These are phyloP conservation scores for Brachionus sp. DNA, from an alignment of 1,140 invertebrate genomes.

Conservation along the genomic window DNA sequence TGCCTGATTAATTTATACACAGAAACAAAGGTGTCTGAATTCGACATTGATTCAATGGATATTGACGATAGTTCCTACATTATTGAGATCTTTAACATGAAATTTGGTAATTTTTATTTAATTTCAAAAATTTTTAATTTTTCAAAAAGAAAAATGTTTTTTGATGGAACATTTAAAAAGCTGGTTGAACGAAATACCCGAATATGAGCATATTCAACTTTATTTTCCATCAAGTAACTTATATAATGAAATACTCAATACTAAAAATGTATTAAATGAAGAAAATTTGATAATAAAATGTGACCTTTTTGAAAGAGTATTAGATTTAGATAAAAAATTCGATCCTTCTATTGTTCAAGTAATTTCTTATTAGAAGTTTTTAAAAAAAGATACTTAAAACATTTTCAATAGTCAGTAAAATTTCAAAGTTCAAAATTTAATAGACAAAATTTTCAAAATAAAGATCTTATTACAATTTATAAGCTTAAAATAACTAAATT, in stretches of 20 bases:
- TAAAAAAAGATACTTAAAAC: background rate
- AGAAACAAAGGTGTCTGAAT: background rate
- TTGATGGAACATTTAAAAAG: slow-evolving; percentile 9
- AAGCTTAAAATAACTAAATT: background rate
- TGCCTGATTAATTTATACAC: background rate
- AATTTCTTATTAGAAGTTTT: background rate
- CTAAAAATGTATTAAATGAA: background rate
- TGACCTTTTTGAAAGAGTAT: background rate
- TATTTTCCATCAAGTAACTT: background rate
- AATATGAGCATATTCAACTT: background rate
- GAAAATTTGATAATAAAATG: background rate
- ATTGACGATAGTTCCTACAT: background rate
- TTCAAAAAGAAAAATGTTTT: background rate
- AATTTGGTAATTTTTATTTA: background rate
- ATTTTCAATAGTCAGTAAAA: background rate
- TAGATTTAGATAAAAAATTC: background rate
- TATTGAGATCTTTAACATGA: slow-evolving; percentile 1
- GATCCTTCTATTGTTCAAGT: background rate
- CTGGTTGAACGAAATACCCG: background rate
- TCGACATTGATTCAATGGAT: slow-evolving; percentile 4
- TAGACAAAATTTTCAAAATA: background rate
- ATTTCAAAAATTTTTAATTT: background rate
- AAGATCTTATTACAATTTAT: background rate
- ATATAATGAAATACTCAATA: background rate
- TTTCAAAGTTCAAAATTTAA: background rate